Conservation (phyloP, 2,888 invertebrate genomes). For the Cephus spinipes region DNA sequence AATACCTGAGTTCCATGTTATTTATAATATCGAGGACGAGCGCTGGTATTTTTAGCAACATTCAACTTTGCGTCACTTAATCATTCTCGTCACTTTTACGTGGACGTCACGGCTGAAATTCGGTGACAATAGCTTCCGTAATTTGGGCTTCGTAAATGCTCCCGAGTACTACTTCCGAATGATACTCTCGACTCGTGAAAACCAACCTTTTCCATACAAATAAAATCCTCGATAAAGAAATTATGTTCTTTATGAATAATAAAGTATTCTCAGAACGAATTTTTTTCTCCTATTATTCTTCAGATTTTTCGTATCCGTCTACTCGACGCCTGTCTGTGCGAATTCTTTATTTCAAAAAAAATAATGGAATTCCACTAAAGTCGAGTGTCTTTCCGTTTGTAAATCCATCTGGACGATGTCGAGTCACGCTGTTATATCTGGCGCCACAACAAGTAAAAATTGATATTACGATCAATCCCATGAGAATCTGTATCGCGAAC, state of each 20-base stretch:
- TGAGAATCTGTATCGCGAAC: background rate
- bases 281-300: too few species aligned
- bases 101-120: background rate
- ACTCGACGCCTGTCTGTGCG: background rate
- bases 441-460: background rate
- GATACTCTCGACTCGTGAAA: background rate
- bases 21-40: slow-evolving; percentile 57
- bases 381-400: too few species aligned
- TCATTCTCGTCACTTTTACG: slow-evolving; percentile 1
- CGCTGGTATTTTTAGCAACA: slow-evolving; percentile 36
- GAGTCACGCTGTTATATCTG: background rate
- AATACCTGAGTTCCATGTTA: slow-evolving; percentile 51
- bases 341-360: background rate
- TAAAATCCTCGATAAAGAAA: too few species aligned
- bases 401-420: background rate
- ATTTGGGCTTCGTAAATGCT: background rate
- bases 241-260: too few species aligned
- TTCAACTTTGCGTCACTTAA: slow-evolving; percentile 10
- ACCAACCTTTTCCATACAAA: background rate
- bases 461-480: background rate
- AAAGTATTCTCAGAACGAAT: too few species aligned
- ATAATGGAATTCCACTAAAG: background rate
- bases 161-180: background rate
- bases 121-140: slow-evolving; percentile 27
- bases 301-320: too few species aligned